Evolutionary conservation across 2,888 invertebrate species (phyloP).

Genomic region (Congeria kusceri): DNA sequence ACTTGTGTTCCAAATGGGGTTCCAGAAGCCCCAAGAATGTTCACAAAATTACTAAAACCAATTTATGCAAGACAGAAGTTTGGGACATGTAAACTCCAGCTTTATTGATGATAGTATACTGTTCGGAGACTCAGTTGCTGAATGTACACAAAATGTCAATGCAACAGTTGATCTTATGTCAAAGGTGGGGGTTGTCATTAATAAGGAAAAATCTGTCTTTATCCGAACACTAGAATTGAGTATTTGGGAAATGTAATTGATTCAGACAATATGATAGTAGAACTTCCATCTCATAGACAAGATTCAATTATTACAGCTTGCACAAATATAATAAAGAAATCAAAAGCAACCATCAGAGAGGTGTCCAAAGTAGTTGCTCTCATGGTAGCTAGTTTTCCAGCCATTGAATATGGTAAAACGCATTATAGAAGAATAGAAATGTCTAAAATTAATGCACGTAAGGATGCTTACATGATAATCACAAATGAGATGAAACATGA

Average conservation of each 20-base stretch:
- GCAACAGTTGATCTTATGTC: neutral
- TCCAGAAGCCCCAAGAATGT: no score
- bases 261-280: conserved; percentile 41
- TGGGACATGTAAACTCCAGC: neutral
- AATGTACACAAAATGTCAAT: conserved; percentile 11
- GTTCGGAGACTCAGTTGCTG: no score
- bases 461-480: conserved; percentile 11
- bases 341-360: conserved; percentile 13
- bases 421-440: neutral
- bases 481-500: conserved; percentile 13
- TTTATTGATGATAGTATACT: conserved; percentile 15
- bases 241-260: conserved; percentile 46
- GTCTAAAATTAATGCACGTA: no score
- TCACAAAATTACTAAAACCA: no score
- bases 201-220: conserved; percentile 15
- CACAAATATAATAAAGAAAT: neutral
- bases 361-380: conserved; percentile 32
- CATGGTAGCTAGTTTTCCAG: conserved; percentile 23
- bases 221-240: conserved; percentile 28
- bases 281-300: conserved; percentile 11
- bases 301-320: neutral
- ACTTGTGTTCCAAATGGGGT: no score
- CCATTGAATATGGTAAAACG: no score
- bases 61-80: neutral
- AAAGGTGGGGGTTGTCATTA: conserved; percentile 1